Percentiles rank a stretch among this genome's conserved stretches.
Conservation (phyloP, 2,888 invertebrate species). For the Meandrusa payeni region DNA sequence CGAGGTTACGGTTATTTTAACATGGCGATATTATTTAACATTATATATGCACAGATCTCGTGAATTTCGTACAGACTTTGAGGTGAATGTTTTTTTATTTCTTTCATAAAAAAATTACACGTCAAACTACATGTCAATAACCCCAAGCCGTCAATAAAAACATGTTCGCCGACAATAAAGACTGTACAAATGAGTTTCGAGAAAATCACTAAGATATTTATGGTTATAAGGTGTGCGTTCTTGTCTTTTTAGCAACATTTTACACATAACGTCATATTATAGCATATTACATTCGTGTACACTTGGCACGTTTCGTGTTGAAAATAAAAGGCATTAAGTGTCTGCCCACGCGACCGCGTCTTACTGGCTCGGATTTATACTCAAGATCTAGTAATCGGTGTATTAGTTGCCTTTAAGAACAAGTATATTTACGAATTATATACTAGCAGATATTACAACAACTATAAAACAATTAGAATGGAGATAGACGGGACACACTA, state of each 20-base stretch:
- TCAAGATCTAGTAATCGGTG: constrained; percentile 40
- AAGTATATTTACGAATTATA: too few relatives aligned
- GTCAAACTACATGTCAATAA: constrained; percentile 4
- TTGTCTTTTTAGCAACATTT: constrained; percentile 25
- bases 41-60: background rate
- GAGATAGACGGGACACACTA: too few relatives aligned
- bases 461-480: too few relatives aligned
- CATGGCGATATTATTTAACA: too few relatives aligned
- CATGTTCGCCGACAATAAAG: constrained; percentile 3
- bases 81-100: constrained; percentile 11
- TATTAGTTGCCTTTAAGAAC: constrained; percentile 10
- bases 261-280: constrained; percentile 47
- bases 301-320: constrained; percentile 61
- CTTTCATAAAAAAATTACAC: constrained; percentile 2
- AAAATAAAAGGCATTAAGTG: constrained; percentile 74
- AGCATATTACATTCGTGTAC: constrained; percentile 43
- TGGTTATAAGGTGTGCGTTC: constrained; percentile 5
- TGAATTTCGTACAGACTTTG: background rate
- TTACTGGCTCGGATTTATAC: constrained; percentile 53
- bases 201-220: constrained; percentile 13
- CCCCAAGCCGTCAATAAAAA: constrained; percentile 3
- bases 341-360: constrained; percentile 56
- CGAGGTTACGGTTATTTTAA: too few relatives aligned
- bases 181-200: constrained; percentile 6
- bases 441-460: too few relatives aligned